Base-by-base conservation (phyloP, 1,140 invertebrate species). In the Stratiolaelaps scimitus region DNA sequence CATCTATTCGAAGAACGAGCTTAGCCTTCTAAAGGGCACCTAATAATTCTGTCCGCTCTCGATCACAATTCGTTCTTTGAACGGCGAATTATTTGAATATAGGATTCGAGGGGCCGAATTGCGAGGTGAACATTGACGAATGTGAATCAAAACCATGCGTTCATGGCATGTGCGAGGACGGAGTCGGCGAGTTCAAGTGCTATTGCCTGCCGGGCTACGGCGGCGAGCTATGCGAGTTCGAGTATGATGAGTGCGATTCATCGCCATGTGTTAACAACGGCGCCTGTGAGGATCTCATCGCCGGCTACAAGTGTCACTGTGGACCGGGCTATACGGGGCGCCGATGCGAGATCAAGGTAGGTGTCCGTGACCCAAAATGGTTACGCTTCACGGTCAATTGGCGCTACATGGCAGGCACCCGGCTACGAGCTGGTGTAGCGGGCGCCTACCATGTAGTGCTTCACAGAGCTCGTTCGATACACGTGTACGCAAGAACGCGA, bases 221-320 rank as follows among this genome's bases (percentile, higher is more conserved):
- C 7, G 69, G 69, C 7, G 70, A 70, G 45, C 68, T 69, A 7
- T 69, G 68, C 43, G 68, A 70, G 43, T 71, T 71, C 43, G 68
- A 70, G 48, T 69, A 70, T 45, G 69, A 75, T 46, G 73, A 75
- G 65, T 74, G 84, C 72, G 82, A 80, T 72, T 83, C 82, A n/a
- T 80, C 80, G 43, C 84, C 84, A 10, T 74, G 73, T 56, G 69
- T 72, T 46, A 74, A 74, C 47, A 70, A 68, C 15, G 73, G 71
- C 4, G 69, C 67, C 23, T 74, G 73, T 48, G 67, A 70, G 46
- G 71, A 72, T 44, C 45, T 68, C 10, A 69, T 73, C 7, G 71
- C 69, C 0, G 69, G 69, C 13, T 74, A 72, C 64, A 48, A 67
- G 30, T 85, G 84, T 74, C 74, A 81, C 68, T 78, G 76, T 65